Conservation (phyloP, 2,113 vertebrate species). For the Pyrgilauda ruficollis region DNA sequence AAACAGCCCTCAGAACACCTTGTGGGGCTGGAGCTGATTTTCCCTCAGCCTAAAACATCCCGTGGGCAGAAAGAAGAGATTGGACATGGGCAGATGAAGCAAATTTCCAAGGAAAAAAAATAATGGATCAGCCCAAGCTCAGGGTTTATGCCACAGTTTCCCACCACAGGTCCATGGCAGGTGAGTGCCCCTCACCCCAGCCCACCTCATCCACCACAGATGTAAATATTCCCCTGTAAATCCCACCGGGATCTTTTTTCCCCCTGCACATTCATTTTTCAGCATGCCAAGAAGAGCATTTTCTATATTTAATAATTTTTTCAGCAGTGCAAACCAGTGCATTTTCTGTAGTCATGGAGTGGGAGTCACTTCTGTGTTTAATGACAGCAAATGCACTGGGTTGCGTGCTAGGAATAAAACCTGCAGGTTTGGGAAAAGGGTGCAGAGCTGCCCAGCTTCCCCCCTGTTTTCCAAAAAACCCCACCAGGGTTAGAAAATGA, state of each 20-base stretch:
- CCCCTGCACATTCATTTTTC: neutral
- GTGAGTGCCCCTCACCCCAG: neutral
- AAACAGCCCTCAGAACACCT: neutral
- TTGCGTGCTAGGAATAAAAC: neutral
- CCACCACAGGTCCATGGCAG: neutral
- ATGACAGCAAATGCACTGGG: neutral
- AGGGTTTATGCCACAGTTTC: neutral
- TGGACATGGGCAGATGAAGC: neutral
- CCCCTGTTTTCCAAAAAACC: neutral
- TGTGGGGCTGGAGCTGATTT: neutral
- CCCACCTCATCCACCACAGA: neutral
- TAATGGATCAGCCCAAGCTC: neutral
- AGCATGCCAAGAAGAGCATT: neutral
- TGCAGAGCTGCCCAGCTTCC: neutral
- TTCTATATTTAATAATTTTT: neutral
- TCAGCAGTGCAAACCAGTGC: neutral
- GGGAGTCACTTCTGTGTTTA: neutral
- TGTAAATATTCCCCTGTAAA: neutral
- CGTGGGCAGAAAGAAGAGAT: neutral
- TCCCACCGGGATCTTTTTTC: fast-evolving
- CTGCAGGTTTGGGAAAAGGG: neutral
- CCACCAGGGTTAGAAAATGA: neutral
- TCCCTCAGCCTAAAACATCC: neutral
- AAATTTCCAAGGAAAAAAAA: neutral
- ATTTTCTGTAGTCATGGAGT: neutral